Evolutionary conservation across 1,140 invertebrate genomes (phyloP), one percentile per base, ranked within the genome.

Genomic region (Micrasema minimum): DNA sequence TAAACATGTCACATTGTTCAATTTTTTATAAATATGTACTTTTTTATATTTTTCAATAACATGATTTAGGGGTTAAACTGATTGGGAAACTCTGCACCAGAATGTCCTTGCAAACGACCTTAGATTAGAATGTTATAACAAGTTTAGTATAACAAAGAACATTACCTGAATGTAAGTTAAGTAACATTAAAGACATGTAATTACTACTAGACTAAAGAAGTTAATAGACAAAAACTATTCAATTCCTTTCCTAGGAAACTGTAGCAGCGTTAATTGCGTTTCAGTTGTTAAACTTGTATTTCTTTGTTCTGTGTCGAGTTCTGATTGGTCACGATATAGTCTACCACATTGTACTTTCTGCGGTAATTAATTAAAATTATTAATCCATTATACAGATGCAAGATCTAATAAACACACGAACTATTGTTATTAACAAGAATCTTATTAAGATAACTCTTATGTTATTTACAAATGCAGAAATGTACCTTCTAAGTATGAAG

Each of bases 51-150:
- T n/a, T n/a, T n/a, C n/a, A n/a, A n/a, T n/a, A n/a, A n/a, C n/a
- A n/a, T n/a, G n/a, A n/a, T n/a, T n/a, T n/a, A n/a, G n/a, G n/a
- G n/a, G n/a, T 31, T 31, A 31, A 31, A 31, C 7, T 31, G 7
- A 31, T 31, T 31, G 26, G 7, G 26, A 31, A 31, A 61, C 37
- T 18, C 5, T 26, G 16, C 7, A 23, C 23, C 12, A 59, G 55
- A 20, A 2, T 55, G 50, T 53, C 65, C 65, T 67, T 67, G 50
- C 20, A 22, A 57, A 41, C 37, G 37, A 67, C 65, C 65, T 57
- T 67, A 57, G 14, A 55, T 41, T 55, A 55, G 65, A 67, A 67
- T 55, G 50, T 67, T 10, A 48, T 22, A 55, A n/a, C n/a, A n/a
- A n/a, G n/a, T n/a, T n/a, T n/a, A n/a, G n/a, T n/a, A n/a, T n/a